Percentiles rank a stretch among this genome's conserved stretches.
These are phyloP conservation scores for Drosophila malerkotliana DNA, from an alignment of 1,140 invertebrate species.

Conservation along the genomic window DNA sequence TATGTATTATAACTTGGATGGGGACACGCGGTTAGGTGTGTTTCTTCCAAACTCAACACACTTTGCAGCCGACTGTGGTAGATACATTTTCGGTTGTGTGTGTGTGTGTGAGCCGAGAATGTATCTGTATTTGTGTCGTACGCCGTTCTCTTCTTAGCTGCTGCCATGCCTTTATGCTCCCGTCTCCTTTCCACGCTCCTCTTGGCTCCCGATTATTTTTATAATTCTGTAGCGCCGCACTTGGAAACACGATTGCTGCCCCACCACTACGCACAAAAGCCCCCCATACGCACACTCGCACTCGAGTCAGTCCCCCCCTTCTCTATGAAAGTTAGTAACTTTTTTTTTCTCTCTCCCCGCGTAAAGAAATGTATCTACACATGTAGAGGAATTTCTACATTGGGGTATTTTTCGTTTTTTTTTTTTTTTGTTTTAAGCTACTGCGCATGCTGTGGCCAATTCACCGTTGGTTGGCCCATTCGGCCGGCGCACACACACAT, in stretches of 20 bases:
- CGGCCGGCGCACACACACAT: constrained; percentile 58
- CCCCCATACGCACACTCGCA: background rate
- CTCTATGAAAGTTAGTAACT: constrained; percentile 43
- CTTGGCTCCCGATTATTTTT: constrained; percentile 47
- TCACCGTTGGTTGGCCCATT: constrained; percentile 55
- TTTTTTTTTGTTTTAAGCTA: constrained; percentile 33
- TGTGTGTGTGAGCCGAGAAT: constrained; percentile 1
- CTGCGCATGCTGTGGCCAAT: constrained; percentile 68
- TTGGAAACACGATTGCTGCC: constrained; percentile 44
- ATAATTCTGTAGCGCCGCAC: constrained; percentile 55
- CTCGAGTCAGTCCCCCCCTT: background rate
- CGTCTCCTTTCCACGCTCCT: background rate
- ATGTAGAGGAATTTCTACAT: constrained; percentile 54
- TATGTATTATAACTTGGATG: constrained; percentile 39
- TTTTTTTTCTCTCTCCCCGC: constrained; percentile 12
- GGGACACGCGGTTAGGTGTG: constrained; percentile 62
- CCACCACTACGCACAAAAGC: constrained; percentile 7
- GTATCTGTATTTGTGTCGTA: background rate
- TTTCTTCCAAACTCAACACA: constrained; percentile 49
- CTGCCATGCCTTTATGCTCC: constrained; percentile 21
- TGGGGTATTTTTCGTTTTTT: constrained; percentile 1
- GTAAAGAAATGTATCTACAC: constrained; percentile 24
- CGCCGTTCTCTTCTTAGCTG: constrained; percentile 8
- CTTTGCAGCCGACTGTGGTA: constrained; percentile 53
- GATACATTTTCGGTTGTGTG: constrained; percentile 43